Evolutionary conservation across 2,888 invertebrate species (phyloP), one percentile per base, ranked within the genome.

Genomic region (Lacanobia oleracea): DNA sequence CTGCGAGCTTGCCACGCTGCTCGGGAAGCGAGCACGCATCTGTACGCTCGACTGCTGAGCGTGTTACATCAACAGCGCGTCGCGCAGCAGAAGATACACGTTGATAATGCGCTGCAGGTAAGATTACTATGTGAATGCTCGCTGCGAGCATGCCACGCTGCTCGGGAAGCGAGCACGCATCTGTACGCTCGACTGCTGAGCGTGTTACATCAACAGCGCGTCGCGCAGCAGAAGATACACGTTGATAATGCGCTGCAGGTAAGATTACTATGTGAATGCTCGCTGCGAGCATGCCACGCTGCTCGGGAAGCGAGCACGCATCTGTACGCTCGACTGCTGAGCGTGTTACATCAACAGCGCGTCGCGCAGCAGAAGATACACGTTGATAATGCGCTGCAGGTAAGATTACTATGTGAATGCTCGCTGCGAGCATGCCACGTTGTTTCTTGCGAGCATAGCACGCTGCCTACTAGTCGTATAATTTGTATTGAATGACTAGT

Each of bases 221-320:
- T 78, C 7, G 73, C 75, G 1, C 82, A 73, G 0, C 87, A 87
- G 56, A 88, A 87, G 86, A 91, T 93, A 86, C 95, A 96, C 82
- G 95, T 96, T 6, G 95, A 95, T 63, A 94, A 94, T 23, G 94
- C 95, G 2, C 81, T 96, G 14, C 93, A 93, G 91, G 96, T 95
- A 62, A 45, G 6, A 18, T 7, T n/a, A 18, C n/a, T 48, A 18
- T 48, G 16, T 16, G 48, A 18, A 48, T 48, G 48, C 18, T 40
- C 33, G 33, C 33, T 33, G 33, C 5, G 33, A 33, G 33, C 33
- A 33, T 33, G 33, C 33, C 33, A 33, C 33, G 33, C 33, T 33
- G 76, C 70, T 7, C 66, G 77, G 43, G 93, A 92, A 81, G 67
- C 84, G 56, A 73, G 77, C 74, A 61, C 88, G 67, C 88, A 66